Evolutionary conservation across 2,797 vertebrate genomes (phyloP), one percentile per base, ranked within the genome.

Genomic region (Chrosomus eos): DNA sequence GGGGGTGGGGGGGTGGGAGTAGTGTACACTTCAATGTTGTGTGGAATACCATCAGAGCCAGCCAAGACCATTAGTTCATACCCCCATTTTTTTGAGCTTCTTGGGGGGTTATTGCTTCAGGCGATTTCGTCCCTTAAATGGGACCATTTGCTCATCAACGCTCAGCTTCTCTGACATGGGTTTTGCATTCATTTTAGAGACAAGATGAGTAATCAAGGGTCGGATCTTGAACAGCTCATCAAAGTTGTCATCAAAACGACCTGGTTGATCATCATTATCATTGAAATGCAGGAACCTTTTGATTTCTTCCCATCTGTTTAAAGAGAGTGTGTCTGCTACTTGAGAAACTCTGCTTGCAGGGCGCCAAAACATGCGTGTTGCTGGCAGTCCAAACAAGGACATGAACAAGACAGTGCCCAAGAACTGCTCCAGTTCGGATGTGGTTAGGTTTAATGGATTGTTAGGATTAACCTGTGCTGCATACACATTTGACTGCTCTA

Each of bases 131-230:
- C 28, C 62, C 28, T 86, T 90, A 81, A 88, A 89, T n/a, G 64
- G 83, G 75, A 88, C 45, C 71, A 88, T 87, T 83, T 89, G 82
- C 80, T 85, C 78, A 48, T 85, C 82, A n/a, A 80, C 51, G 70
- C 79, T 33, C 77, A 86, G 28, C 71, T 90, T 88, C 84, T 86
- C 72, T 80, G 31, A 64, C 74, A 88, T 82, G 84, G 80, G 75
- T 38, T 84, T 87, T 11, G 7, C 7, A 43, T 55, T 38, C 7
- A 85, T 68, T 45, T 87, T 84, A 18, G 40, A 87, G 68, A 55
- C 53, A 5, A 87, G 87, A 82, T 82, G 73, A 80, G 68, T 82
- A 51, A 75, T 43, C 66, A 83, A 64, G 33, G 33, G 33, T 4
- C 33, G 33, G 60, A 62, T 62, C 33, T n/a, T n/a, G n/a, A n/a